Percentiles rank a stretch among this genome's conserved stretches.
These are phyloP conservation scores for Pseudonaja textilis DNA, from an alignment of 2,113 vertebrate genomes.

Conservation along the genomic window DNA sequence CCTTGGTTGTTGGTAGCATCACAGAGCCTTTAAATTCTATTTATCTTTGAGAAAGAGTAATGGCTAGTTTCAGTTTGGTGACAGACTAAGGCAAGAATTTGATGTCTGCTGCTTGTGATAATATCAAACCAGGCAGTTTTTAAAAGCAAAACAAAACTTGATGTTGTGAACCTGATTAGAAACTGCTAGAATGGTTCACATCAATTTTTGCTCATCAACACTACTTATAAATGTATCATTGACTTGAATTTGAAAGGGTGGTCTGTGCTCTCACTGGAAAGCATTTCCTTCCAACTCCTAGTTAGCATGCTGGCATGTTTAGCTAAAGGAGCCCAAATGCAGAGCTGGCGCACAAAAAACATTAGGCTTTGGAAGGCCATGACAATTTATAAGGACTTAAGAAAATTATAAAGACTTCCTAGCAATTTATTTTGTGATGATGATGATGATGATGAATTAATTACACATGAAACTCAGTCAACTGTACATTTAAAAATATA, in stretches of 20 bases:
- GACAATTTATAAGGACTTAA: not conserved
- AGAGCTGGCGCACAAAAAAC: not conserved
- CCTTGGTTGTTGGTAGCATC: not conserved
- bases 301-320: not conserved
- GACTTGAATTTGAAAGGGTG: not conserved
- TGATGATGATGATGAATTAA: too few species aligned
- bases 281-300: not conserved
- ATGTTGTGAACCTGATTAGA: not conserved
- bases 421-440: not conserved
- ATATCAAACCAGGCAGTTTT: not conserved
- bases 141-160: not conserved
- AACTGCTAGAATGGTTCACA: not conserved
- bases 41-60: not conserved
- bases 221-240: not conserved
- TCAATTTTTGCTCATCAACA: not conserved
- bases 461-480: too few species aligned
- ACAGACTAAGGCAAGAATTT: not conserved
- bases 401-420: not conserved
- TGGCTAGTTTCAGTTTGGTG: not conserved
- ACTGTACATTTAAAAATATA: too few species aligned
- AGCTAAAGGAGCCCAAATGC: not conserved
- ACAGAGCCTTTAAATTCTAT: not conserved
- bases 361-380: not conserved
- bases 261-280: not conserved
- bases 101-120: not conserved